Base-by-base conservation (phyloP, 1,140 invertebrate genomes). In the Bombus waltoni region DNA sequence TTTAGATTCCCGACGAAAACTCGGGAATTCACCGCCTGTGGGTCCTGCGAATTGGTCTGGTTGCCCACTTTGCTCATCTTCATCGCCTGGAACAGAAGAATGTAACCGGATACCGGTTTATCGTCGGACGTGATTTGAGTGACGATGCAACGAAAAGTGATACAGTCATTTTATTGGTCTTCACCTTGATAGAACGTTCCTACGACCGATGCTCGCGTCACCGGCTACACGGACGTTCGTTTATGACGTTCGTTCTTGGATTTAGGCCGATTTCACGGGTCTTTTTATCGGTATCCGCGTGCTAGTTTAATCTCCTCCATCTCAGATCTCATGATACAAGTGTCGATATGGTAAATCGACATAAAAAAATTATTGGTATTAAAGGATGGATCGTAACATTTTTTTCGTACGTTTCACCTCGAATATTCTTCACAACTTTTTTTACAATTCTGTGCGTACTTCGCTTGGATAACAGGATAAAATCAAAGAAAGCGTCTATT, bases 1-100 rank as follows among this genome's bases (percentile, higher is more conserved):
- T 98, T 98, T 91, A 98, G 96, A 95, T 98, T 98, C 87, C 98
- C 98, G 78, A 98, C 98, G 95, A 98, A 98, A 86, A 98, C 97
- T 78, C 98, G 96, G 88, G 97, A 98, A 95, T 98, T 98, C 90
- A 98, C 97, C 65, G 98, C 97, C 92, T 98, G 97, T 85, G 98
- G 98, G 96, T 98, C 98, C 94, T 98, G 97, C 85, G 97, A 97
- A 95, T 98, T 98, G 90, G 98, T 98, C 94, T 98, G 97, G 95
- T 98, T 98, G 89, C 97, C 97, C 89, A 98, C 97, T 96, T 97
- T 97, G 95, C 97, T 97, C 97, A 97, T 97, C 96, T 97, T 97
- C 97, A 97, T 96, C 85, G 93, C 94, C 94, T 95, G 91, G 38
- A 94, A 93, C 81, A 93, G 81, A 92, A 83, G 87, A 80, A 78